Conservation (phyloP, 92 coral and sea anemone genomes). For the Parazoanthus darwini region DNA sequence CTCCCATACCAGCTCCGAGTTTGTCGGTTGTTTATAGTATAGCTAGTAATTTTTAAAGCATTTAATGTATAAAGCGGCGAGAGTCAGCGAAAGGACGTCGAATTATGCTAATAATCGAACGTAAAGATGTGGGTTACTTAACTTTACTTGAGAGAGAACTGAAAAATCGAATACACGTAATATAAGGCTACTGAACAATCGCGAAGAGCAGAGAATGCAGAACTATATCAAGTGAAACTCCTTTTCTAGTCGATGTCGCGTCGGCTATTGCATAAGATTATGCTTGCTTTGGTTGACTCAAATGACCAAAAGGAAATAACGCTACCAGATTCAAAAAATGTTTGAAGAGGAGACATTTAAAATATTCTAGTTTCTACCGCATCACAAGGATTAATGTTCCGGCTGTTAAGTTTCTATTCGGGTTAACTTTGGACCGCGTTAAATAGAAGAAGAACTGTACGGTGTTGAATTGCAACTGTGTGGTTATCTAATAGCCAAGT, state of each 20-base stretch:
- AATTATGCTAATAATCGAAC: neutral
- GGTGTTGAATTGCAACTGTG: neutral
- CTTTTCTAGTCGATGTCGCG: neutral
- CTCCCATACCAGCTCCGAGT: too few relatives aligned
- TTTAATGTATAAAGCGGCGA: too few relatives aligned
- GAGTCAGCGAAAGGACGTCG: too few relatives aligned
- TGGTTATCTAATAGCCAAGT: neutral
- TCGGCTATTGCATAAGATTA: neutral
- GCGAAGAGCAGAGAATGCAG: neutral
- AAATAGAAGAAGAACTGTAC: neutral
- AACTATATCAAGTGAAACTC: neutral
- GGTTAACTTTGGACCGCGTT: neutral
- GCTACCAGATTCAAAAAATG: neutral
- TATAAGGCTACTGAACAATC: neutral
- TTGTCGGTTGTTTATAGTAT: too few relatives aligned
- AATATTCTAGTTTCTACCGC: neutral
- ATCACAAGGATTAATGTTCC: neutral
- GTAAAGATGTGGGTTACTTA: neutral
- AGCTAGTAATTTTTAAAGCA: too few relatives aligned
- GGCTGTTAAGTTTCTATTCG: neutral
- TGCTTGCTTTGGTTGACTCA: neutral
- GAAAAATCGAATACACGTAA: neutral
- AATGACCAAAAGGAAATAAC: neutral
- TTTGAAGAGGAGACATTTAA: neutral
- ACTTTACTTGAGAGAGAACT: too few relatives aligned